Evolutionary conservation across 2,888 invertebrate species (phyloP).

Genomic region (Sussaba pulchella): DNA sequence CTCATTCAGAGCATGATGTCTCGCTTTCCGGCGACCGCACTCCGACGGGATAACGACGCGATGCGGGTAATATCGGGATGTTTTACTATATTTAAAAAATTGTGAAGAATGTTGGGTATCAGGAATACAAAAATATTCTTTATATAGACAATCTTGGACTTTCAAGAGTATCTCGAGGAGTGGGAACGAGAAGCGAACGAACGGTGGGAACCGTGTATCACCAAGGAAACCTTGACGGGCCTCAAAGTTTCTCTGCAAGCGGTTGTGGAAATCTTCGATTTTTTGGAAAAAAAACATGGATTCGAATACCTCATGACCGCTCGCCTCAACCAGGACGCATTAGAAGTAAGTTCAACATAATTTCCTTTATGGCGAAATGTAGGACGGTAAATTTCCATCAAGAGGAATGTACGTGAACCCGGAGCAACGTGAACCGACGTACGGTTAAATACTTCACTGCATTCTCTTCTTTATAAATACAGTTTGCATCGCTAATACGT

Average conservation of each 20-base stretch:
- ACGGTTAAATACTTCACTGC: too few relatives aligned
- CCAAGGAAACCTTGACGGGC: too few relatives aligned
- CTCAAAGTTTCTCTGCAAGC: neutral
- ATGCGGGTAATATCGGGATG: neutral
- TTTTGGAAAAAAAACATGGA: constrained; percentile 17
- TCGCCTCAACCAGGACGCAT: constrained; percentile 63
- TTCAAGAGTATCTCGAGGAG: constrained; percentile 25
- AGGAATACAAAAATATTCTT: constrained; percentile 1
- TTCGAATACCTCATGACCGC: constrained; percentile 1
- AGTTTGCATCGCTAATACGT: too few relatives aligned
- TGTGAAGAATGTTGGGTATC: too few relatives aligned
- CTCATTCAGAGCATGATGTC: neutral
- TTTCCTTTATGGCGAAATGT: too few relatives aligned
- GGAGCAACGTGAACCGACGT: too few relatives aligned
- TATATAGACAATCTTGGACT: neutral
- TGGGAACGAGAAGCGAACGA: constrained; percentile 5
- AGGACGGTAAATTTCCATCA: too few relatives aligned
- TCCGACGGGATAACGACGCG: constrained; percentile 3
- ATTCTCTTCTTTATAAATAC: too few relatives aligned
- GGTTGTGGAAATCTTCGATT: constrained; percentile 44
- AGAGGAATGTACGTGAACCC: too few relatives aligned
- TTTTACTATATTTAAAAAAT: too few relatives aligned
- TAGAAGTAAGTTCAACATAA: constrained; percentile 49
- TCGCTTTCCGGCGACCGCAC: constrained; percentile 28
- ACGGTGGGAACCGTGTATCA: neutral